These are phyloP conservation scores for Chironomus tepperi DNA, from an alignment of 1,140 invertebrate genomes.

Conservation along the genomic window DNA sequence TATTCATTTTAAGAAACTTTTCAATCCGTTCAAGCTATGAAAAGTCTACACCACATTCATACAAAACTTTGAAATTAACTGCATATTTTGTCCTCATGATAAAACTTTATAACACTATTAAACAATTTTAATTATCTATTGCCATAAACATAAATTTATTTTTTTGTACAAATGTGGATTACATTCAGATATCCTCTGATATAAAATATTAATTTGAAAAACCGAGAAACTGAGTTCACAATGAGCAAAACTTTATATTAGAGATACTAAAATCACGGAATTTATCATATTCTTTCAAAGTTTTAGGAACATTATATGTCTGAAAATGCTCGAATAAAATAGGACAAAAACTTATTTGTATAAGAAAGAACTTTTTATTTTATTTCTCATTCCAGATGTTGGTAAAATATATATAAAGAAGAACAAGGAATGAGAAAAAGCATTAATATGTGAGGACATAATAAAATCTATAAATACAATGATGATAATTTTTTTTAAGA, in stretches of 20 bases:
- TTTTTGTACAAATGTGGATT: neutral
- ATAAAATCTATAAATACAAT: neutral
- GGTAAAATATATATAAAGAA: neutral
- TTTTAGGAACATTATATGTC: too few relatives aligned
- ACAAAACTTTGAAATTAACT: neutral
- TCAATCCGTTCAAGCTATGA: too few relatives aligned
- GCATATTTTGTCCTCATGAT: neutral
- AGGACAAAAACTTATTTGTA: too few relatives aligned
- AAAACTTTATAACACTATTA: neutral
- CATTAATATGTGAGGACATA: neutral
- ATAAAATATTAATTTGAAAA: neutral
- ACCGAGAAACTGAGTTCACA: too few relatives aligned
- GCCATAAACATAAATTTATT: constrained; percentile 13
- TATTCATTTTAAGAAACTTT: too few relatives aligned
- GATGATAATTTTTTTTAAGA: constrained; percentile 22
- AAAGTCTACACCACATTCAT: neutral
- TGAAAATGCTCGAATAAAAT: too few relatives aligned
- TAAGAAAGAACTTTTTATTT: neutral
- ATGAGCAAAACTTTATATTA: too few relatives aligned
- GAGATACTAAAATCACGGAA: too few relatives aligned
- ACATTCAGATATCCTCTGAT: neutral
- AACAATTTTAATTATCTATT: constrained; percentile 15
- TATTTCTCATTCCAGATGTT: neutral
- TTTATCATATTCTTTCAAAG: too few relatives aligned
- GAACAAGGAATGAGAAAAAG: neutral